phyloP scores from a whole-genome alignment of 2,888 invertebrate genomes.

The Lasioglossum malachurum region DNA sequence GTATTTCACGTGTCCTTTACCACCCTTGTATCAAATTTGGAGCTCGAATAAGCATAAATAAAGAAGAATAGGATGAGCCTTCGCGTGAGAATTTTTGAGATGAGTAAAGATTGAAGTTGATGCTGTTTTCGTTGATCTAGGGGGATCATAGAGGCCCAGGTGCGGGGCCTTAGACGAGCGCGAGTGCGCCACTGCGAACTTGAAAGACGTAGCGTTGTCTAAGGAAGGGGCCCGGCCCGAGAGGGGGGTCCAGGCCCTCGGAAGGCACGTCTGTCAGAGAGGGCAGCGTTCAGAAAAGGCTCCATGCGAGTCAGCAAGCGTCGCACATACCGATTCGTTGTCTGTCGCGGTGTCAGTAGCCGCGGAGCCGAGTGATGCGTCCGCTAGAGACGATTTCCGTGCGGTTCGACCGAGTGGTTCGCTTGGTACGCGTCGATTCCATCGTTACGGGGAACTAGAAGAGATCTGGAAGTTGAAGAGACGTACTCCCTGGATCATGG shows the following conservation, averaged over 20 bases:
- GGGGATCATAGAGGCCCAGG: background rate
- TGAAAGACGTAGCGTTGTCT: constrained; percentile 40
- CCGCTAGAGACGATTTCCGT: constrained; percentile 39
- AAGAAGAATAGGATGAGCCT: too few species aligned
- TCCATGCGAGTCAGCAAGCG: constrained; percentile 53
- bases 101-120: background rate
- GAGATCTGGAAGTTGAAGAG: background rate
- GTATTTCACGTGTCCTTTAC: background rate
- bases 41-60: background rate
- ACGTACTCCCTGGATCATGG: constrained; percentile 36
- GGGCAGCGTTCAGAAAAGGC: constrained; percentile 66
- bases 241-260: constrained; percentile 50
- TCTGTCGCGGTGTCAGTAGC: constrained; percentile 59
- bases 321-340: constrained; percentile 65
- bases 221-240: constrained; percentile 5
- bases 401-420: constrained; percentile 22
- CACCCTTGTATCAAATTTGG: background rate
- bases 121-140: background rate
- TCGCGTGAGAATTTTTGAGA: background rate
- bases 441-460: background rate
- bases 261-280: constrained; percentile 65
- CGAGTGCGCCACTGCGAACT: constrained; percentile 52
- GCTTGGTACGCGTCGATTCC: constrained; percentile 2
- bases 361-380: constrained; percentile 53
- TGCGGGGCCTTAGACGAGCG: background rate